Base-by-base conservation (phyloP, 37 sponge, comb jelly and placozoan genomes). In the Ephydatia muelleri region DNA sequence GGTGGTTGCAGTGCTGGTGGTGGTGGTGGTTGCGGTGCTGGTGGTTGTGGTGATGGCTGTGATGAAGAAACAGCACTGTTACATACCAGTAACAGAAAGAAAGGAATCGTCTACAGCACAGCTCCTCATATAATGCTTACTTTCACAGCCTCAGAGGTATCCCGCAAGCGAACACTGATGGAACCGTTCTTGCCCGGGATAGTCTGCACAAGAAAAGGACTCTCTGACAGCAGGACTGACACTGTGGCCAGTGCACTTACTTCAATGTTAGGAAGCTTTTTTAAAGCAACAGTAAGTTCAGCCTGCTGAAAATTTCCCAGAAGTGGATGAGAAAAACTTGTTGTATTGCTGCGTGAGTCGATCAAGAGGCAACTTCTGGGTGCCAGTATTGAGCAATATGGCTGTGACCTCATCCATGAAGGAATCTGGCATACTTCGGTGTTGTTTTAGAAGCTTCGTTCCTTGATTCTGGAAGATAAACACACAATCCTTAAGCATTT, bases 401-500 rank as follows among this genome's bases (percentile, higher is more conserved):
- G 82, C 76, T 2, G 67, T 68, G 22, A 84, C 66, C 76, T 90
- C 86, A 47, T 90, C 86, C 5, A 38, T 70, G 36, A 90, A 69
- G 0, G 57, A 57, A 71, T 71, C 31, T 34, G 33, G 33, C 8
- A 29, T 8, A 11, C 70, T 25, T 21, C 11, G 12, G 27, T 35
- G 33, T 1, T 35, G 29, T 35, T 25, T 34, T 21, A 34, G 72
- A 31, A 21, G 57, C 9, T 14, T 14, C 9, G 19, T 57, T 19
- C 57, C 57, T 57, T 57, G 57, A 57, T 19, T 57, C 57, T 57
- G 12, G 19, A 57, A 5, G 57, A 21, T 11, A 57, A 14, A 57
- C 0, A 13, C 3, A 43, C 43, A 43, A 9, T 9, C 6, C 3
- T 43, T 3, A 43, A 43, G 43, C 6, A 43, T 43, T 43, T 3